A percentile compares a stretch with the other conserved stretches of the same genome.
Conservation (phyloP, 1,140 invertebrate species). For the Stenopsyche tienmushanensis region DNA sequence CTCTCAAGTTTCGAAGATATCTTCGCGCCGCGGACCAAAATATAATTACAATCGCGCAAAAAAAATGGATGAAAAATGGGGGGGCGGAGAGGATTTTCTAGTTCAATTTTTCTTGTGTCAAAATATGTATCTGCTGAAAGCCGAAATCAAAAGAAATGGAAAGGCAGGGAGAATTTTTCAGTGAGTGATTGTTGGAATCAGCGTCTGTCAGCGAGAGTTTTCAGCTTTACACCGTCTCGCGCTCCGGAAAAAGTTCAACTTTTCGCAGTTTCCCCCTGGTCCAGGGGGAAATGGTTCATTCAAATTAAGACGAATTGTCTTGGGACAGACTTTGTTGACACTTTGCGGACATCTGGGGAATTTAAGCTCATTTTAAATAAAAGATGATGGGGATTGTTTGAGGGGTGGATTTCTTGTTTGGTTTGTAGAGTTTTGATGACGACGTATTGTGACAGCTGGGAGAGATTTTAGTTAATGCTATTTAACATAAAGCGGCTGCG, state of each 20-base stretch:
- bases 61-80: neutral
- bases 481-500: slow-evolving; percentile 9
- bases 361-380: slow-evolving; percentile 35
- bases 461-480: slow-evolving; percentile 13
- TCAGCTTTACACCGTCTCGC: too few relatives aligned
- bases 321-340: slow-evolving; percentile 35
- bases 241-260: slow-evolving; percentile 1
- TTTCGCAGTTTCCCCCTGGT: neutral
- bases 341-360: slow-evolving; percentile 34
- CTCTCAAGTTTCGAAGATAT: too few relatives aligned
- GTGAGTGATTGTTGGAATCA: slow-evolving; percentile 14
- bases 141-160: too few relatives aligned
- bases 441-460: slow-evolving; percentile 20
- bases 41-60: neutral
- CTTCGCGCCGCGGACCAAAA: too few relatives aligned
- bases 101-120: too few relatives aligned
- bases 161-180: neutral
- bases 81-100: neutral
- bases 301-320: slow-evolving; percentile 41
- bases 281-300: slow-evolving; percentile 30
- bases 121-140: too few relatives aligned
- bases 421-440: slow-evolving; percentile 30
- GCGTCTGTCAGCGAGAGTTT: slow-evolving; percentile 9
- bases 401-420: slow-evolving; percentile 28
- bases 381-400: slow-evolving; percentile 30